phyloP scores from a whole-genome alignment of 1,140 invertebrate species.

The Lanistes nyassanus region DNA sequence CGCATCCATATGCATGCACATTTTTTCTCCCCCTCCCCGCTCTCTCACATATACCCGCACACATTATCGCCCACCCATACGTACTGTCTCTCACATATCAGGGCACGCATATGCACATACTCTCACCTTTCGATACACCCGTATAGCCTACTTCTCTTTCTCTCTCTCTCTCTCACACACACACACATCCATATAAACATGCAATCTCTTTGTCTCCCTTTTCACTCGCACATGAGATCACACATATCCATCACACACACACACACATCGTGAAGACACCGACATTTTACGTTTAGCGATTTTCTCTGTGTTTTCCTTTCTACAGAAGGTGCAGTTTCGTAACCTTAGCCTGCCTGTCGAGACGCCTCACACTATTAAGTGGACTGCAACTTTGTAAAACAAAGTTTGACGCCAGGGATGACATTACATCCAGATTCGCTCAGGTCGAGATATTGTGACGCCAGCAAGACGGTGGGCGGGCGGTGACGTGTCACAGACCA shows the following conservation, averaged over 20 bases:
- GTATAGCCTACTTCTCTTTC: not conserved
- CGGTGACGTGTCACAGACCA: too few species aligned
- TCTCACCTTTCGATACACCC: not conserved
- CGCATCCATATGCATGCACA: too few species aligned
- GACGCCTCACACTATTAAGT: too few species aligned
- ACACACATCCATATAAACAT: constrained; percentile 3
- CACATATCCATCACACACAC: not conserved
- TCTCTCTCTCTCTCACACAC: not conserved
- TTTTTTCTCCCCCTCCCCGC: constrained; percentile 2
- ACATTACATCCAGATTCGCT: too few species aligned
- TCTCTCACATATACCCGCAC: not conserved
- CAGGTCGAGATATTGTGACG: too few species aligned
- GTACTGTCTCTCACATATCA: not conserved
- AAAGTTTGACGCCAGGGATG: too few species aligned
- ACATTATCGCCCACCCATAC: not conserved
- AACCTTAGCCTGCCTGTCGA: too few species aligned
- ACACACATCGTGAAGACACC: not conserved
- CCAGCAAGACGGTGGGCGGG: too few species aligned
- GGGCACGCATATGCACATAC: not conserved
- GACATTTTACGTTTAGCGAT: not conserved
- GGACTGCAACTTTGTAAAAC: too few species aligned
- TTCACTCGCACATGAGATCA: not conserved
- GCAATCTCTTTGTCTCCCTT: not conserved
- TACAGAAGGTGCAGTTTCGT: too few species aligned
- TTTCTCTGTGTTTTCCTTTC: too few species aligned